These are phyloP conservation scores for Sylvietta virens DNA, from an alignment of 2,113 vertebrate genomes.

Conservation along the genomic window DNA sequence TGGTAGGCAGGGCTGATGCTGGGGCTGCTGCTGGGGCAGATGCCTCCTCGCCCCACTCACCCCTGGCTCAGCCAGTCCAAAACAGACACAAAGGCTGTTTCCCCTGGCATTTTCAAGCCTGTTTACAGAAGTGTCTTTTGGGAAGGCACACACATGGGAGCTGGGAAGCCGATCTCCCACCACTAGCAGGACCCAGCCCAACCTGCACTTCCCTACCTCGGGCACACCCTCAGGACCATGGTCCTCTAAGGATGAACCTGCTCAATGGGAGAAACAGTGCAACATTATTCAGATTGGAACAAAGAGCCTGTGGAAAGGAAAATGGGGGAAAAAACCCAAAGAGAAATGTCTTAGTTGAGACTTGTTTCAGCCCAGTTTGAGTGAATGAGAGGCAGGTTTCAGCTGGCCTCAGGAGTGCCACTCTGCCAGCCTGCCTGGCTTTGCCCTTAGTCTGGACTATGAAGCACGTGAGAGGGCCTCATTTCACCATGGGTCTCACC, in stretches of 20 bases:
- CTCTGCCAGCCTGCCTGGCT: neutral
- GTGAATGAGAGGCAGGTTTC: neutral
- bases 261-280: neutral
- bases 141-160: accelerated
- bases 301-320: neutral
- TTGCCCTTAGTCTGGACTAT: neutral
- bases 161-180: accelerated
- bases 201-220: accelerated
- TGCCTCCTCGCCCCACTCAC: neutral
- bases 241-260: neutral
- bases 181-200: neutral
- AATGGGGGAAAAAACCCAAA: accelerated
- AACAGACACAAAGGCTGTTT: neutral
- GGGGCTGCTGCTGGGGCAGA: neutral
- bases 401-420: neutral
- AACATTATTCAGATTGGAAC: neutral
- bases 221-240: neutral
- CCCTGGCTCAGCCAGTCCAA: neutral
- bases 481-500: neutral
- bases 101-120: neutral
- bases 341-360: neutral
- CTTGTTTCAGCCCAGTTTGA: neutral
- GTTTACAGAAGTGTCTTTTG: neutral
- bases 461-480: neutral
- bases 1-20: neutral